Evolutionary conservation across 1,140 invertebrate genomes (phyloP).

Genomic region (Hylyphantes graminicola): DNA sequence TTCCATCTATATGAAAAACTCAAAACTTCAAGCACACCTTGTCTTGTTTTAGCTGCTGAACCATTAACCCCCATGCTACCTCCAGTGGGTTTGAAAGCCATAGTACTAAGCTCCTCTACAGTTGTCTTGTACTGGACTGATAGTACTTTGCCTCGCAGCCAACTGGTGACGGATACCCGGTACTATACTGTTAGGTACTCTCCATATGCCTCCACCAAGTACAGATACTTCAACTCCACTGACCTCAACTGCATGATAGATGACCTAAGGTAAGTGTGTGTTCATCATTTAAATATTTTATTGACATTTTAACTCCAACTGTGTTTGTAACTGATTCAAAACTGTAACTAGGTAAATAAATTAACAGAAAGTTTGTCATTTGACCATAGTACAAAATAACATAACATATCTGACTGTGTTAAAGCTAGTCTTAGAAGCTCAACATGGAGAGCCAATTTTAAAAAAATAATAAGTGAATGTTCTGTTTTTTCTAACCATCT

Average conservation of each 20-base stretch:
- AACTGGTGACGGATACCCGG: constrained; percentile 83
- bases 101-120: constrained; percentile 84
- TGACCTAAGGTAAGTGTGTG: constrained; percentile 74
- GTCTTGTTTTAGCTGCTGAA: constrained; percentile 59
- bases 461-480: too few relatives aligned
- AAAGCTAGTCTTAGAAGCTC: too few relatives aligned
- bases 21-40: neutral
- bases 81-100: constrained; percentile 90
- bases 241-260: constrained; percentile 93
- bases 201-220: constrained; percentile 72
- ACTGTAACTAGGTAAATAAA: too few relatives aligned
- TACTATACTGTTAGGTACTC: constrained; percentile 85
- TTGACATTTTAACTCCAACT: too few relatives aligned
- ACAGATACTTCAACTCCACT: constrained; percentile 85
- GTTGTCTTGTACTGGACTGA: constrained; percentile 97
- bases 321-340: too few relatives aligned
- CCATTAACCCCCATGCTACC: constrained; percentile 80
- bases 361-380: too few relatives aligned
- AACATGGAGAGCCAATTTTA: too few relatives aligned
- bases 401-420: too few relatives aligned
- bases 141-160: constrained; percentile 82
- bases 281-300: too few relatives aligned
- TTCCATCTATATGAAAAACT: neutral
- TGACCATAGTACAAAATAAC: too few relatives aligned
- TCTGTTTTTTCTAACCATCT: too few relatives aligned